Evolutionary conservation across 2,888 invertebrate genomes (phyloP).

Genomic region (Hipparchia sbordonii): DNA sequence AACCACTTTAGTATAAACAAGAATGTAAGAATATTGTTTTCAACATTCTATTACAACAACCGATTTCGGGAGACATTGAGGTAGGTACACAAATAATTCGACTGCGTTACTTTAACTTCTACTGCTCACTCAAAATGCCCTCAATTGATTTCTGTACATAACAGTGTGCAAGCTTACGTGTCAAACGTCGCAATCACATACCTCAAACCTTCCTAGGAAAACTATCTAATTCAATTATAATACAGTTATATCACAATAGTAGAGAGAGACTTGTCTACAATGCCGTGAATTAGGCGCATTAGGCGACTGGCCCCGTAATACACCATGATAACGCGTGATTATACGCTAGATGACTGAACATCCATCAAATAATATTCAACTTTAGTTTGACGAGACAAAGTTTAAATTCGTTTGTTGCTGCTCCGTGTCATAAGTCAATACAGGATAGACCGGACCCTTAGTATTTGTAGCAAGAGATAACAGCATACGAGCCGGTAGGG

Average conservation of each 20-base stretch:
- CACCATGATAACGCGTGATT: conserved; percentile 76
- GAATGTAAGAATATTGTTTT: too few species aligned
- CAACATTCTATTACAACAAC: too few species aligned
- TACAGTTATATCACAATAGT: conserved; percentile 25
- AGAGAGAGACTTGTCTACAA: conserved; percentile 62
- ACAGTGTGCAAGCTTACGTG: too few species aligned
- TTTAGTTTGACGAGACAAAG: conserved; percentile 36
- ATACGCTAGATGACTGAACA: conserved; percentile 52
- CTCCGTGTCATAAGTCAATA: conserved; percentile 48
- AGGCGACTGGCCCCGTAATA: conserved; percentile 71
- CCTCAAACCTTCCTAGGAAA: conserved; percentile 2
- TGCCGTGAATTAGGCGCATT: conserved; percentile 80
- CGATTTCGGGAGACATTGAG: too few species aligned
- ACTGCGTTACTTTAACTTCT: too few species aligned
- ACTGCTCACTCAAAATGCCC: too few species aligned
- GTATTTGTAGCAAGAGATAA: conserved; percentile 82
- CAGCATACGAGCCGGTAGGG: conserved; percentile 75
- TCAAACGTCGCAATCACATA: too few species aligned
- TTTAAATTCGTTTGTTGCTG: conserved; percentile 40
- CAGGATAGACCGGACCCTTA: conserved; percentile 49
- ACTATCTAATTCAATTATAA: conserved; percentile 32
- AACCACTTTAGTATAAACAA: too few species aligned
- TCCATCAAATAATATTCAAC: conserved; percentile 16
- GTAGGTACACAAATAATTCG: too few species aligned
- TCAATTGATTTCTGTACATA: too few species aligned